A percentile compares a stretch with the other conserved stretches of the same genome.
Conservation (phyloP, 2,797 vertebrate species). For the Naso thynnoides region DNA sequence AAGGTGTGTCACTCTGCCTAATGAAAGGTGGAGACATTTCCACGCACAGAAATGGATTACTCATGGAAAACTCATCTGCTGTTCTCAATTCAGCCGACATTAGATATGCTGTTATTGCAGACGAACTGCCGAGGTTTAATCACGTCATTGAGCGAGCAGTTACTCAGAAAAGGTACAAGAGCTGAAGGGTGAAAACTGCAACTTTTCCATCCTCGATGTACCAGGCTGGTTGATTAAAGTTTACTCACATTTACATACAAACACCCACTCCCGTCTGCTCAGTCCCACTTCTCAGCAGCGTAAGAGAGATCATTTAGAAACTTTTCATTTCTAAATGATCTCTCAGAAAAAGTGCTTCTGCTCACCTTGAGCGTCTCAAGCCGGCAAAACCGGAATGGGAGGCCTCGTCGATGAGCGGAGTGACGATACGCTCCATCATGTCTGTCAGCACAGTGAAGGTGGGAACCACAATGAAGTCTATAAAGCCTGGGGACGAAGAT, state of each 20-base stretch:
- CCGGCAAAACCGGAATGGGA: conserved; percentile 87
- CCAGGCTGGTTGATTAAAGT: conserved; percentile 46
- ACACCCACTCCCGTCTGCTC: conserved; percentile 36
- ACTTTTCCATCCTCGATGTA: conserved; percentile 31
- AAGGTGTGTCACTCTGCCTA: conserved; percentile 67
- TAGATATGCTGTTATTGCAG: conserved; percentile 58
- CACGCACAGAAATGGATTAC: conserved; percentile 67
- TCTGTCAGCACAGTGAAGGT: conserved; percentile 98
- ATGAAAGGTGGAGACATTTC: conserved; percentile 73
- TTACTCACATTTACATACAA: conserved; percentile 10
- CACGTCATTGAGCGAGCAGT: conserved; percentile 29
- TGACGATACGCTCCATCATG: conserved; percentile 97
- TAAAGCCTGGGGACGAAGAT: conserved; percentile 88
- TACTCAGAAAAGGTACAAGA: conserved; percentile 30
- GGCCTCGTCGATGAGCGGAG: conserved; percentile 92
- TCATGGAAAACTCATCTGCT: conserved; percentile 68
- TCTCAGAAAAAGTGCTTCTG: not conserved
- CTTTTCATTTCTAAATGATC: not conserved
- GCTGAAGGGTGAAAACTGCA: conserved; percentile 33
- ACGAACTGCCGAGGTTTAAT: conserved; percentile 47
- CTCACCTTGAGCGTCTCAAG: conserved; percentile 92
- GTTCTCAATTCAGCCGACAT: conserved; percentile 51
- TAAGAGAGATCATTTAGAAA: not conserved
- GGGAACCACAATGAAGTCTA: conserved; percentile 98
- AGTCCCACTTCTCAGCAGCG: not conserved